Evolutionary conservation across 1,140 invertebrate genomes (phyloP).

Genomic region (Hyles vespertilio): DNA sequence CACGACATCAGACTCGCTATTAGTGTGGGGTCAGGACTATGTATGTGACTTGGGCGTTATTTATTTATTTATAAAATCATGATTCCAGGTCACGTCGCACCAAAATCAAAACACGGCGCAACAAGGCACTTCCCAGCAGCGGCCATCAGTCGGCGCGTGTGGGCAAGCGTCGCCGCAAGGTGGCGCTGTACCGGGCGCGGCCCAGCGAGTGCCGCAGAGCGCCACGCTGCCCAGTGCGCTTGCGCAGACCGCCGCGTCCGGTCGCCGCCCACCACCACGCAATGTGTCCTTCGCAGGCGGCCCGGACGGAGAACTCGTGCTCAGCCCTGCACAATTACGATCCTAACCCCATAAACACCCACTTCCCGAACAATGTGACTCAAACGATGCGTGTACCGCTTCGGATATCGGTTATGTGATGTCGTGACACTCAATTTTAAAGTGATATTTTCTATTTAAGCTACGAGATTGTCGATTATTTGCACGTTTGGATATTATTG

Average conservation of each 20-base stretch:
- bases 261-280: slow-evolving; percentile 49
- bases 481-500: slow-evolving; percentile 57
- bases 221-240: slow-evolving; percentile 9
- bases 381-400: slow-evolving; percentile 13
- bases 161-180: slow-evolving; percentile 14
- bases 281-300: slow-evolving; percentile 67
- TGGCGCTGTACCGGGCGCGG: neutral
- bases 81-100: slow-evolving; percentile 10
- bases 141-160: slow-evolving; percentile 4
- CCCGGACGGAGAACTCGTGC: slow-evolving; percentile 61
- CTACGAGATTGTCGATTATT: slow-evolving; percentile 46
- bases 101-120: slow-evolving; percentile 5
- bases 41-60: too few relatives aligned
- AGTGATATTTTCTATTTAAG: slow-evolving; percentile 43
- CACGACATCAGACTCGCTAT: too few relatives aligned
- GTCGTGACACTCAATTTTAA: slow-evolving; percentile 35
- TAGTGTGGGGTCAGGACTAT: too few relatives aligned
- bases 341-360: slow-evolving; percentile 57
- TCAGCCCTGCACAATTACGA: slow-evolving; percentile 63
- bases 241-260: neutral
- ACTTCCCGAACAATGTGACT: slow-evolving; percentile 28
- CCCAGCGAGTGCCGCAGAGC: slow-evolving; percentile 6
- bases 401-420: slow-evolving; percentile 41
- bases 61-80: neutral
- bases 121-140: slow-evolving; percentile 1